Evolutionary conservation across 2,797 vertebrate genomes (phyloP).

Genomic region (Arctocebus calabarensis): DNA sequence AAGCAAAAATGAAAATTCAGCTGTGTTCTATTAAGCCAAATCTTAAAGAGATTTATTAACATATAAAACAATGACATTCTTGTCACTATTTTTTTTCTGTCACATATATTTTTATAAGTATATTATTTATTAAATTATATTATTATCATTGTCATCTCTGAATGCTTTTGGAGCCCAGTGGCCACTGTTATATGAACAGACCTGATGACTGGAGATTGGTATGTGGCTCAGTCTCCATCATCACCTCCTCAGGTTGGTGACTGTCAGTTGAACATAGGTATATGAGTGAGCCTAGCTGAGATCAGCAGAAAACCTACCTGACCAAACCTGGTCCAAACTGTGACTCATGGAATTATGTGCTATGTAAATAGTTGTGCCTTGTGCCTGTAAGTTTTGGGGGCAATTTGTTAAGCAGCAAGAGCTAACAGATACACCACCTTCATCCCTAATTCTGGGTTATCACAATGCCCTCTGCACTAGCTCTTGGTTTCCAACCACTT

Average conservation of each 20-base stretch:
- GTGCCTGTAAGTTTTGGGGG: neutral
- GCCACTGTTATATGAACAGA: neutral
- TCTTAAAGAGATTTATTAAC: neutral
- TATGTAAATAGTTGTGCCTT: neutral
- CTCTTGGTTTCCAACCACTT: neutral
- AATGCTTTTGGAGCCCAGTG: neutral
- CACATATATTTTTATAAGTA: constrained; percentile 51
- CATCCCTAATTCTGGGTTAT: neutral
- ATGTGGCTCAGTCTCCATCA: neutral
- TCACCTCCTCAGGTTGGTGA: neutral
- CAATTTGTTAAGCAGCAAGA: neutral
- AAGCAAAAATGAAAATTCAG: constrained; percentile 43
- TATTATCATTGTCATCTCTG: neutral
- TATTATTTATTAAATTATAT: constrained; percentile 10
- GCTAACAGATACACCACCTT: neutral
- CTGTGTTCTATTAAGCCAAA: neutral
- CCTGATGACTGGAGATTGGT: too few species aligned
- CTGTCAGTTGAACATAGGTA: neutral
- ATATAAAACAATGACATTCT: neutral
- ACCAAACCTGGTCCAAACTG: neutral
- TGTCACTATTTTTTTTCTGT: neutral
- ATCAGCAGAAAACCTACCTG: neutral
- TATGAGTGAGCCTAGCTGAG: neutral
- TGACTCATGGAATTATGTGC: neutral
- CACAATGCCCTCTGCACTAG: rapidly evolving